Base-by-base conservation (phyloP, 2,113 vertebrate genomes). In the Oncorhynchus kisutch region DNA sequence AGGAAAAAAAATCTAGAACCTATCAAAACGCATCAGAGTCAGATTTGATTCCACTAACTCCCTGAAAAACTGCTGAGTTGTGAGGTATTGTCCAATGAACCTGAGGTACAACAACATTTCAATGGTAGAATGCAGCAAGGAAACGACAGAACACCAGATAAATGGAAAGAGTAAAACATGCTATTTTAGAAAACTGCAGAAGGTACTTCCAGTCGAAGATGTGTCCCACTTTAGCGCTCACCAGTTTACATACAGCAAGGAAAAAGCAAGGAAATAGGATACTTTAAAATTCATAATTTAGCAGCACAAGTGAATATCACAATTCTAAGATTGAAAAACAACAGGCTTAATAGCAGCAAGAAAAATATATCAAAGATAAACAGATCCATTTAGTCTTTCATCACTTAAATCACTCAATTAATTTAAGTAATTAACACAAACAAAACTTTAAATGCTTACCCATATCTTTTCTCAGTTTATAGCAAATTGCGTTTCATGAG, bases 291-390 rank as follows among this genome's bases (percentile, higher is more conserved):
- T 95, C 94, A 95, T 95, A 94, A 96, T 95, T 96, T 97, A 98
- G 97, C 97, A 98, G 97, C 97, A 98, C 95, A 45, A 45, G 39
- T 92, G 94, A 96, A 97, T 92, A 93, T 95, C 94, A 96, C 94
- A 96, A 94, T 94, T 95, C 95, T 94, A 94, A 93, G 59, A 62
- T 16, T 62, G 59, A 62, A 93, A 94, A 86, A 92, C 85, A 91
- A 94, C 94, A 93, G 95, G 95, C 95, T 95, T 95, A 90, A 92
- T 97, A 97, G 96, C 95, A 98, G 96, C 96, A 95, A 94, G 93
- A 95, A 94, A 95, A 94, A 92, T 84, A 80, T 66, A 70, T 83
- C 83, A 76, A 78, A 81, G 76, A 93, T 80, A 25, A 80, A 70
- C 84, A 34, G 27, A 88, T 85, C 77, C 74, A 89, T 84, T 88